Base-by-base conservation (phyloP, 2,888 invertebrate species). In the Scaptomyza caliginosa region DNA sequence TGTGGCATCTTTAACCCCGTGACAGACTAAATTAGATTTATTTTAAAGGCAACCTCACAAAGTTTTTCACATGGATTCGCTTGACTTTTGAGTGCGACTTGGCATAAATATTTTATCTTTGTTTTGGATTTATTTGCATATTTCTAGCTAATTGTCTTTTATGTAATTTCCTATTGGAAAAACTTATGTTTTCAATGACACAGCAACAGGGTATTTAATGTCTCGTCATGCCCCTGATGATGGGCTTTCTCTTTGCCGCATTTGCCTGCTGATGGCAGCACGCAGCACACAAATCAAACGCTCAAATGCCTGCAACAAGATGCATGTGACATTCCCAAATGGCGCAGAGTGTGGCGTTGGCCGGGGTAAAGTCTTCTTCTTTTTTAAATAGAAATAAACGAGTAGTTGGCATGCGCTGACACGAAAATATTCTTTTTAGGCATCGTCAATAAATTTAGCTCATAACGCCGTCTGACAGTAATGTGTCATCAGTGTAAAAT, bases 401-500 rank as follows among this genome's bases (percentile, higher is more conserved):
- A 32, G 54, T 55, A 69, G 34, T 79, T 81, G 73, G 77, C 84
- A 86, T 81, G 86, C 86, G 84, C 71, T 66, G 80, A 72, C 81
- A 81, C 72, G 73, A 80, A 83, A 68, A 86, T 77, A 77, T 86
- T 83, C 72, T 64, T 52, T 77, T 51, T 65, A 19, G 45, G 59
- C 67, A 54, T 24, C 86, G 77, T 80, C 86, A 86, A 81, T 81
- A 81, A 81, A 81, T 81, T 81, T 81, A 74, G 86, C 72, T 72
- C 81, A 77, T 83, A 81, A 86, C 72, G 71, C 75, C 68, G 65
- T 69, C 64, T 81, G 81, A 81, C 81, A 81, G 68, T 81, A 84
- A 81, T 86, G 81, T 86, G 86, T 86, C 81, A 81, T 80, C 84
- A 67, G 75, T 55, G 72, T 45, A 64, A 84, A 81, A 86, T 84